Conservation (phyloP, 2,113 vertebrate species). For the Electrona antarctica region DNA sequence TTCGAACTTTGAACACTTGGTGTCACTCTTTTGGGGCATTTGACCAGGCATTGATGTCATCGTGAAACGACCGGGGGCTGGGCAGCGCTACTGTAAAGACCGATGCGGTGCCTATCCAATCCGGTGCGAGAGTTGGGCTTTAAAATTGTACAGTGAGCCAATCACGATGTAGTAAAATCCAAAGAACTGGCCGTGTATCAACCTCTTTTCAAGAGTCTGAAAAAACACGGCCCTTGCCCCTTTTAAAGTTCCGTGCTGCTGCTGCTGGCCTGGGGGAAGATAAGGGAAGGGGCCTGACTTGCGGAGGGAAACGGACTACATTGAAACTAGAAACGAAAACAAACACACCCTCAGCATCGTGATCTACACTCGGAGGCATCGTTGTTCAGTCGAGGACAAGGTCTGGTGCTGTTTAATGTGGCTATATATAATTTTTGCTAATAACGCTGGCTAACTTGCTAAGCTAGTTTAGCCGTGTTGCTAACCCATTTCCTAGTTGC, state of each 20-base stretch:
- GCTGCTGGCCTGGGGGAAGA: slow-evolving; percentile 48
- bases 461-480: slow-evolving; percentile 5
- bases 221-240: slow-evolving; percentile 58
- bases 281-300: slow-evolving; percentile 41
- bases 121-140: not conserved
- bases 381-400: slow-evolving; percentile 22
- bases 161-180: slow-evolving; percentile 36
- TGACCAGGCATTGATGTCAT: slow-evolving; percentile 48
- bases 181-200: slow-evolving; percentile 29
- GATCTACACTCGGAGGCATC: slow-evolving; percentile 13
- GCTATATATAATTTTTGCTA: slow-evolving; percentile 12
- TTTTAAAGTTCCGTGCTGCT: slow-evolving; percentile 71
- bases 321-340: slow-evolving; percentile 18
- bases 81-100: slow-evolving; percentile 18
- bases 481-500: slow-evolving; percentile 36
- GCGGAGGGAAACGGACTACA: slow-evolving; percentile 38
- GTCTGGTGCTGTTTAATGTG: slow-evolving; percentile 23
- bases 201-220: slow-evolving; percentile 50
- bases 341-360: slow-evolving; percentile 2
- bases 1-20: slow-evolving; percentile 20
- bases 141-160: slow-evolving; percentile 42
- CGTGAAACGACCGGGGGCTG: slow-evolving; percentile 29
- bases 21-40: slow-evolving; percentile 26
- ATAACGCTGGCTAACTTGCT: slow-evolving; percentile 30
- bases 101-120: slow-evolving; percentile 56